Conservation (phyloP, 2,113 vertebrate genomes). For the Crocuta crocuta region DNA sequence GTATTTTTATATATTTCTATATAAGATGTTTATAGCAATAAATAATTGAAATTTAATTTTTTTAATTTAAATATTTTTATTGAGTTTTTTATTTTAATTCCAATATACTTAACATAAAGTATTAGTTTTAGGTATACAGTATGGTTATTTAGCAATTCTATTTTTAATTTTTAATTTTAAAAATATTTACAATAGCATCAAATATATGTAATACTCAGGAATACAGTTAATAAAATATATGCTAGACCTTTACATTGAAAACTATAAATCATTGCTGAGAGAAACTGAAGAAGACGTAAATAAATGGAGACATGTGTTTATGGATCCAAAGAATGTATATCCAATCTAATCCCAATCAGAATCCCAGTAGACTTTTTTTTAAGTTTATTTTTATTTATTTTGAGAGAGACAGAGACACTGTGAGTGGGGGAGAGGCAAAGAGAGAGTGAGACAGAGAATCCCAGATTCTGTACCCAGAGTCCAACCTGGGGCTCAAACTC, state of each 20-base stretch:
- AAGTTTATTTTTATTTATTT: background rate
- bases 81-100: background rate
- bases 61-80: background rate
- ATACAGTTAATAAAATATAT: background rate
- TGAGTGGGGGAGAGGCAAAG: too few relatives aligned
- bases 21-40: background rate
- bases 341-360: background rate
- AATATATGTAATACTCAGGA: background rate
- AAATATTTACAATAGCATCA: background rate
- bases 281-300: background rate
- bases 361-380: background rate
- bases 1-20: background rate
- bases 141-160: background rate
- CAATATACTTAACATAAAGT: background rate
- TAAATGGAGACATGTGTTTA: background rate
- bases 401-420: too few relatives aligned
- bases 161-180: background rate
- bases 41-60: background rate
- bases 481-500: too few relatives aligned
- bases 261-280: background rate
- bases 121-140: background rate
- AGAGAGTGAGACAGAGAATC: too few relatives aligned
- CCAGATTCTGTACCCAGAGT: too few relatives aligned
- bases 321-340: background rate
- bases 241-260: background rate